Conservation (phyloP, 2,888 invertebrate genomes). For the Sphecodes monilicornis region DNA sequence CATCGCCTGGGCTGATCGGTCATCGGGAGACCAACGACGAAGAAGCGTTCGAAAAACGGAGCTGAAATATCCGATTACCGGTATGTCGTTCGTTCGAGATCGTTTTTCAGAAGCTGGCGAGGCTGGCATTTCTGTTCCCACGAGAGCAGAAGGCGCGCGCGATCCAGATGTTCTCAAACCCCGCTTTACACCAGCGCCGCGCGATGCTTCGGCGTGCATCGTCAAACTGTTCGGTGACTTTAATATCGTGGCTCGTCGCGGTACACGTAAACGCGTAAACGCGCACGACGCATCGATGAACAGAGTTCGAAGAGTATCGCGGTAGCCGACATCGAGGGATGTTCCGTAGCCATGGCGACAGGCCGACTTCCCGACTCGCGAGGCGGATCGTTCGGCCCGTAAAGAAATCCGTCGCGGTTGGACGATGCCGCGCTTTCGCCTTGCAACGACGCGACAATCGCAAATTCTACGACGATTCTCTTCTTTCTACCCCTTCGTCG, state of each 20-base stretch:
- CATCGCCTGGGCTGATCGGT: background rate
- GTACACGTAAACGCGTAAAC: background rate
- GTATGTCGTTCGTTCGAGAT: background rate
- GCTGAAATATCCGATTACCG: background rate
- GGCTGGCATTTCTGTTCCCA: background rate
- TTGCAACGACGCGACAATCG: background rate
- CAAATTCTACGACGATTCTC: background rate
- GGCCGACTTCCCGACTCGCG: conserved; percentile 58
- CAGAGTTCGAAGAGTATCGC: background rate
- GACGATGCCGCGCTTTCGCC: background rate
- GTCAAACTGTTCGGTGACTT: background rate
- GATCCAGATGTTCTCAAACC: background rate
- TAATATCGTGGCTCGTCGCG: background rate
- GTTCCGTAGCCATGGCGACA: conserved; percentile 71
- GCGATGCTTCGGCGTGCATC: background rate
- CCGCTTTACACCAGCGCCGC: background rate
- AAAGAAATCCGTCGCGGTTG: background rate
- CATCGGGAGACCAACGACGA: background rate
- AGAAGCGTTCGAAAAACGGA: background rate
- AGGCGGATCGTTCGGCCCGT: background rate
- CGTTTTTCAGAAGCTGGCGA: background rate
- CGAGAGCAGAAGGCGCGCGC: background rate
- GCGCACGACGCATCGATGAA: background rate
- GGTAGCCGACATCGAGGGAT: conserved; percentile 49
- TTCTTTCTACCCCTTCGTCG: background rate